Conservation (phyloP, 2,113 vertebrate species). For the Leptosomus discolor region DNA sequence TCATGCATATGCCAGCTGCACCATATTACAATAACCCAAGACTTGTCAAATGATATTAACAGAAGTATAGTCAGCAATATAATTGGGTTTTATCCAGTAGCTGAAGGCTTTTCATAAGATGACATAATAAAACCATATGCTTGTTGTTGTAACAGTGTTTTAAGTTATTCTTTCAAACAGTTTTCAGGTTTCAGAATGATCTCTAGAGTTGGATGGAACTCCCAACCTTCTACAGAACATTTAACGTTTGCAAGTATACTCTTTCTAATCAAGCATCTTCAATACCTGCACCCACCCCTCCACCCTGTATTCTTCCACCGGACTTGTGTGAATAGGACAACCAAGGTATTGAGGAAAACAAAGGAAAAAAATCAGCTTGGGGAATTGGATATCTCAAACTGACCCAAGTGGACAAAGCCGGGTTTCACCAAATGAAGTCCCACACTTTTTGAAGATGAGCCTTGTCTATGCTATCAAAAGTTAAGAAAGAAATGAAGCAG, state of each 20-base stretch:
- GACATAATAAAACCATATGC: neutral
- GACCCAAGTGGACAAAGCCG: neutral
- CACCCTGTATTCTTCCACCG: neutral
- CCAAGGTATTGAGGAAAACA: neutral
- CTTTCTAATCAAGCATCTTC: neutral
- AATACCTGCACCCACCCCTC: neutral
- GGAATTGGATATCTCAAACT: neutral
- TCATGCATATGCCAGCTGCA: neutral
- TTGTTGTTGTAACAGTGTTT: neutral
- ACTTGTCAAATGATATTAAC: neutral
- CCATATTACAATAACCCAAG: neutral
- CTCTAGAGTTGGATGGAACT: neutral
- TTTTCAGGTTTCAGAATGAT: neutral
- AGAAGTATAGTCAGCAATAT: neutral
- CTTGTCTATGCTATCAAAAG: neutral
- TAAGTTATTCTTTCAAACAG: neutral
- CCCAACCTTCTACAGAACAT: neutral
- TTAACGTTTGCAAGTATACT: neutral
- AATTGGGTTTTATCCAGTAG: neutral
- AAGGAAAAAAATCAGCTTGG: neutral
- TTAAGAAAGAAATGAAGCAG: neutral
- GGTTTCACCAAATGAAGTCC: neutral
- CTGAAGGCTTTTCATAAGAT: neutral
- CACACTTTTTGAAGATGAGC: neutral
- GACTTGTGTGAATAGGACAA: neutral